Conservation (phyloP, 2,113 vertebrate species). For the Rhabdornis inornatus region DNA sequence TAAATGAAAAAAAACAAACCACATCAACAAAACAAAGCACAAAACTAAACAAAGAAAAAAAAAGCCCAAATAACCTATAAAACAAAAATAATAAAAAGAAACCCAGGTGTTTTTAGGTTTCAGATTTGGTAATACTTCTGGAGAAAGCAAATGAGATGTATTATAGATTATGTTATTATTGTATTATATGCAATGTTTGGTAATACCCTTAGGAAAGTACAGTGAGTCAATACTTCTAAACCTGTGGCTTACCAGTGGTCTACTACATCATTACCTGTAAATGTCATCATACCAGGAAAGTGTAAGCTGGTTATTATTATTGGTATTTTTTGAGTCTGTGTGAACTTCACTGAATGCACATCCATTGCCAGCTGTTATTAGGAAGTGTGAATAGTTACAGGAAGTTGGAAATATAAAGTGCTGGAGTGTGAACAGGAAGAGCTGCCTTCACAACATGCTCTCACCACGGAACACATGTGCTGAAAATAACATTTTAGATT, state of each 20-base stretch:
- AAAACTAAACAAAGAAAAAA: background rate
- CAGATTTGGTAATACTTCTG: background rate
- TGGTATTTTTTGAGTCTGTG: background rate
- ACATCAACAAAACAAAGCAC: background rate
- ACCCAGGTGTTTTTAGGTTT: background rate
- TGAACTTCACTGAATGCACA: background rate
- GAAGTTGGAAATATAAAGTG: slow-evolving; percentile 29
- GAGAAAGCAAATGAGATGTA: background rate
- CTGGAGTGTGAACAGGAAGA: slow-evolving; percentile 22
- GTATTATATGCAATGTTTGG: background rate
- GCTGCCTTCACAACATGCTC: background rate
- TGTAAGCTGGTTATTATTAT: background rate
- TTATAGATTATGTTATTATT: background rate
- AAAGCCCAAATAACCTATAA: background rate
- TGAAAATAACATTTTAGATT: background rate
- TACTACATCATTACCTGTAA: background rate
- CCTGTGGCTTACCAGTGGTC: background rate
- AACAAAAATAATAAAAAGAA: background rate
- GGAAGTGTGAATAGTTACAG: slow-evolving; percentile 36
- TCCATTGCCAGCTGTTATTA: background rate
- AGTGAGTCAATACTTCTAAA: background rate
- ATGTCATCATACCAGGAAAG: background rate
- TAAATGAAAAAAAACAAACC: background rate
- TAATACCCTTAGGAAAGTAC: background rate
- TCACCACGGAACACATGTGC: background rate